Percentiles rank a stretch among this genome's conserved stretches.
Evolutionary conservation across 1,140 invertebrate species (phyloP).

Genomic region (Ditylenchus dipsaci): DNA sequence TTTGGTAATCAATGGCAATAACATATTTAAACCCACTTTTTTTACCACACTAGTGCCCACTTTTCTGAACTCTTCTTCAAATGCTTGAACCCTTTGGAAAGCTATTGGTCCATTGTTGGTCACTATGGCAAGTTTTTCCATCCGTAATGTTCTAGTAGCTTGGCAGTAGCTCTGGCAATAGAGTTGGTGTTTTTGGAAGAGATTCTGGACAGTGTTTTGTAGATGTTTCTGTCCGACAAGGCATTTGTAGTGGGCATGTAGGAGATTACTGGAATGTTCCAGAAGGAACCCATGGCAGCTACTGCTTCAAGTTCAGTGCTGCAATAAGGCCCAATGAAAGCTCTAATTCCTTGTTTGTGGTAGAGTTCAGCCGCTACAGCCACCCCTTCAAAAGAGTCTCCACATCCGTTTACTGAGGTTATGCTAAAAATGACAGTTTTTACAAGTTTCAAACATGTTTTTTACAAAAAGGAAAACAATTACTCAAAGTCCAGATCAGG

Average conservation of each 20-base stretch:
- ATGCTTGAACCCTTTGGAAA: constrained; percentile 46
- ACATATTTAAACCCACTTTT: constrained; percentile 20
- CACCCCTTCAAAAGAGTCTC: constrained; percentile 52
- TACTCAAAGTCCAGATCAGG: constrained; percentile 53
- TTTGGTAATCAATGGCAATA: too few relatives aligned
- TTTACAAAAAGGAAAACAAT: background rate
- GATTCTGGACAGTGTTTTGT: constrained; percentile 53
- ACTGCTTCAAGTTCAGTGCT: constrained; percentile 52
- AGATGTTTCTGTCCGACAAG: constrained; percentile 47
- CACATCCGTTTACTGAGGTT: constrained; percentile 42
- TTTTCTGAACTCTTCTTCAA: constrained; percentile 49
- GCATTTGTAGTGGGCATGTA: constrained; percentile 52
- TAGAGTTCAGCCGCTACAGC: constrained; percentile 55
- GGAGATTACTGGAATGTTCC: constrained; percentile 56
- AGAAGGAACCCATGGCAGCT: constrained; percentile 55
- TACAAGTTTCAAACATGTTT: background rate
- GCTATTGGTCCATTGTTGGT: constrained; percentile 48
- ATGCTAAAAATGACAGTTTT: constrained; percentile 38
- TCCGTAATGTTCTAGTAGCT: constrained; percentile 46
- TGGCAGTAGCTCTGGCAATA: constrained; percentile 44
- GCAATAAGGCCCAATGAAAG: constrained; percentile 53
- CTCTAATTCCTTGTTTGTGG: constrained; percentile 46
- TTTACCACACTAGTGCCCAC: constrained; percentile 35
- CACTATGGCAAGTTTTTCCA: constrained; percentile 50
- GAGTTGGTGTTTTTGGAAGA: constrained; percentile 56